Conservation (phyloP, 2,797 vertebrate genomes). For the Anguilla anguilla region DNA sequence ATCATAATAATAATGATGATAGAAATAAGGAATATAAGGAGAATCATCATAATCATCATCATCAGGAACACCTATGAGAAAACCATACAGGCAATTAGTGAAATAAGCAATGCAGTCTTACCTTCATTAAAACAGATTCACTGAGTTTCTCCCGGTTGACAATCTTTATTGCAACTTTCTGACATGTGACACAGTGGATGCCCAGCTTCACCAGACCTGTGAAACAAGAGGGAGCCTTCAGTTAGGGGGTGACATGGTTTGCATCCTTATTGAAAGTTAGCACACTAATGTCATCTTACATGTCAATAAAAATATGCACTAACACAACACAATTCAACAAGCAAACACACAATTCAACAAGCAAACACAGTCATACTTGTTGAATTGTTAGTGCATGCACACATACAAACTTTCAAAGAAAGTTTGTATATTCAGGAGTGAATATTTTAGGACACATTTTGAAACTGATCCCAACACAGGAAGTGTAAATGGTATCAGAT, state of each 20-base stretch:
- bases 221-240: slow-evolving; percentile 37
- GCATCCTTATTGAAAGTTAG: not conserved
- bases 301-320: not conserved
- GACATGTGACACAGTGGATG: slow-evolving; percentile 88
- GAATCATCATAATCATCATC: not conserved
- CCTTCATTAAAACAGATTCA: slow-evolving; percentile 92
- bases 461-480: not conserved
- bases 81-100: not conserved
- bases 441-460: not conserved
- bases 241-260: not conserved
- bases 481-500: not conserved
- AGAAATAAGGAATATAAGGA: not conserved
- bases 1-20: not conserved
- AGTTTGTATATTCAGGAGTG: not conserved
- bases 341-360: slow-evolving; percentile 23
- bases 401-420: too few species aligned
- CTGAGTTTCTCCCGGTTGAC: slow-evolving; percentile 93
- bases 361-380: not conserved
- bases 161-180: slow-evolving; percentile 91
- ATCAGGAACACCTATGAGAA: not conserved
- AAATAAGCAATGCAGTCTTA: slow-evolving; percentile 58
- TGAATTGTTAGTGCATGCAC: too few species aligned
- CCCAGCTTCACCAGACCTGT: slow-evolving; percentile 88
- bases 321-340: not conserved
- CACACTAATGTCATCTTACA: not conserved